A percentile compares a stretch with the other conserved stretches of the same genome.
phyloP scores from a whole-genome alignment of 2,113 vertebrate species.

The Sorex araneus region DNA sequence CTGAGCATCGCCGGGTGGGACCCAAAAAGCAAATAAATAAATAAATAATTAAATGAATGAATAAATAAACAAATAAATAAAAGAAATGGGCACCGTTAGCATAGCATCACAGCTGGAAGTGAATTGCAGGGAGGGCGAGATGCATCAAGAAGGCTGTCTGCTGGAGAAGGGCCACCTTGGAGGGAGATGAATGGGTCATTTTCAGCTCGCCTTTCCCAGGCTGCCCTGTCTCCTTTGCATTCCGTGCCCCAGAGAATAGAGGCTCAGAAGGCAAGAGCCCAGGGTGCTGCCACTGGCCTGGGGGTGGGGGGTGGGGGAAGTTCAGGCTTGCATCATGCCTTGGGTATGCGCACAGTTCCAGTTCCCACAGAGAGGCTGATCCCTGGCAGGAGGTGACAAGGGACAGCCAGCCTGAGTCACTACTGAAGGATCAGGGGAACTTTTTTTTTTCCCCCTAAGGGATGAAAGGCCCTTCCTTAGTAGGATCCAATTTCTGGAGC shows the following conservation, averaged over 20 bases:
- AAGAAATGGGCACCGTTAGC: slow-evolving; percentile 58
- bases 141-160: slow-evolving; percentile 62
- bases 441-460: slow-evolving; percentile 70
- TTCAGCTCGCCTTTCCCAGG: slow-evolving; percentile 66
- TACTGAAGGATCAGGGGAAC: slow-evolving; percentile 72
- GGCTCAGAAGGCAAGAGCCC: slow-evolving; percentile 53
- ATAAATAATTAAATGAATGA: no score
- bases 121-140: slow-evolving; percentile 70
- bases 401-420: slow-evolving; percentile 81
- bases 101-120: slow-evolving; percentile 77
- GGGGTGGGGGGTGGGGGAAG: slow-evolving; percentile 82
- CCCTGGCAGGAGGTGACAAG: slow-evolving; percentile 82
- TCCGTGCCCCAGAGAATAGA: background rate
- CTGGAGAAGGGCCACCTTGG: slow-evolving; percentile 80
- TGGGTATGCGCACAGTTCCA: slow-evolving; percentile 84
- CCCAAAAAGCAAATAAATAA: no score
- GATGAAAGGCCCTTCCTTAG: slow-evolving; percentile 63
- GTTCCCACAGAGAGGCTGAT: slow-evolving; percentile 86
- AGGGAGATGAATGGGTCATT: slow-evolving; percentile 78
- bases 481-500: slow-evolving; percentile 72
- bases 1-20: no score
- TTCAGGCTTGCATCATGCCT: slow-evolving; percentile 86
- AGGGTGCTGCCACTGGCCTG: slow-evolving; percentile 72
- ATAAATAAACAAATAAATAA: no score
- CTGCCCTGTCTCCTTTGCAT: slow-evolving; percentile 75